Percentiles rank a stretch among this genome's conserved stretches.
phyloP scores from a whole-genome alignment of 2,797 vertebrate genomes.

The Tinamus major region DNA sequence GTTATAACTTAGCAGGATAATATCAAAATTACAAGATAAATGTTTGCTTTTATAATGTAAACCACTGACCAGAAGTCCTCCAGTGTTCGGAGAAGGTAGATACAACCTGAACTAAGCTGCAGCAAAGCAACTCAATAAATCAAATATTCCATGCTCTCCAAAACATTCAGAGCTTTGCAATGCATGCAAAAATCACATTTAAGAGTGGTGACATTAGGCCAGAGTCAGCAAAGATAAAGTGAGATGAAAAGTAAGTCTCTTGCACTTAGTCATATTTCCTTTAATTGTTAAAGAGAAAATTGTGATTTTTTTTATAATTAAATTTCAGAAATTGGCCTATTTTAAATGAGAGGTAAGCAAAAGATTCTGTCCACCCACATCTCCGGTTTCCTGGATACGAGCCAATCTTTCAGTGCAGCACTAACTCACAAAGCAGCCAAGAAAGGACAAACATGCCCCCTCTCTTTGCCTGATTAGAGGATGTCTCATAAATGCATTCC shows the following conservation, averaged over 20 bases:
- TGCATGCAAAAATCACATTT: background rate
- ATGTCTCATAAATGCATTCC: conserved; percentile 48
- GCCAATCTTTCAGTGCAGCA: conserved; percentile 1
- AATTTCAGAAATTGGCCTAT: background rate
- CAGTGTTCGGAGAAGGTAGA: background rate
- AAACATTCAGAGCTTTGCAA: conserved; percentile 1
- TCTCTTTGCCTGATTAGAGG: conserved; percentile 48
- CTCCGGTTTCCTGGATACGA: conserved; percentile 7
- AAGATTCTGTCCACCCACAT: background rate
- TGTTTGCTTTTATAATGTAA: conserved; percentile 9
- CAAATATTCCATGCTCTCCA: conserved; percentile 12
- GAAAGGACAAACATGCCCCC: conserved; percentile 32
- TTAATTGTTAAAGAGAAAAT: background rate
- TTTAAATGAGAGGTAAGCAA: background rate
- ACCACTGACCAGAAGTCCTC: background rate
- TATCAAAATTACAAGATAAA: conserved; percentile 18
- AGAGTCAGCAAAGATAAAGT: background rate
- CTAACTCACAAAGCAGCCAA: conserved; percentile 32
- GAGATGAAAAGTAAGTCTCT: background rate
- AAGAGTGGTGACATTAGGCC: background rate
- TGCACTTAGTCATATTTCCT: background rate
- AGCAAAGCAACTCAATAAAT: conserved; percentile 31
- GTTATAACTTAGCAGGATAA: background rate
- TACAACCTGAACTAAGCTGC: background rate
- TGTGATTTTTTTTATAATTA: background rate